phyloP scores from a whole-genome alignment of 2,113 vertebrate species.

The Genyomyrus donnyi region DNA sequence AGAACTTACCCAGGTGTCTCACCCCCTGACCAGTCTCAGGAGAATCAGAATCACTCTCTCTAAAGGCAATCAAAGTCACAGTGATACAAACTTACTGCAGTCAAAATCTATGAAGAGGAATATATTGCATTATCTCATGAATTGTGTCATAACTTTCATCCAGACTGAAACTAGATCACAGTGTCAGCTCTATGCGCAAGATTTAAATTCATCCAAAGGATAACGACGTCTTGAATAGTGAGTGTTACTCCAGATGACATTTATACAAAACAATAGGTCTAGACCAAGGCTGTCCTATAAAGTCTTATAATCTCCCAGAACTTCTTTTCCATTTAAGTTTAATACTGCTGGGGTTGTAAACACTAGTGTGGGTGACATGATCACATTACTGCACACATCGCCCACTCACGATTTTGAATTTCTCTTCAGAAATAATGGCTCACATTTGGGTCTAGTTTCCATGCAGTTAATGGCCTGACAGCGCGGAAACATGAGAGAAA shows the following conservation, averaged over 20 bases:
- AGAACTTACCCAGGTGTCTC: slow-evolving; percentile 3
- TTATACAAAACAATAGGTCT: neutral
- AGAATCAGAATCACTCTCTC: neutral
- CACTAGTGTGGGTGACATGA: neutral
- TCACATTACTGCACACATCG: neutral
- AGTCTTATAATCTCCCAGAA: neutral
- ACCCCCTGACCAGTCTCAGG: neutral
- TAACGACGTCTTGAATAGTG: neutral
- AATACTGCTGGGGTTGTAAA: neutral
- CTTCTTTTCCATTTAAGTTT: neutral
- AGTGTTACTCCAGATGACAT: neutral
- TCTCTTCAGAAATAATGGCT: neutral
- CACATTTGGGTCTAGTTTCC: neutral
- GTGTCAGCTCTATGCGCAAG: neutral
- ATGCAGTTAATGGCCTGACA: neutral
- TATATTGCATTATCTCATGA: neutral
- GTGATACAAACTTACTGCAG: neutral
- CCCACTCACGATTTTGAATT: neutral
- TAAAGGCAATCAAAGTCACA: neutral
- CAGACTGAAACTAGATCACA: neutral
- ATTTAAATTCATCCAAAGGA: neutral
- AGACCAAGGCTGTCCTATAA: neutral
- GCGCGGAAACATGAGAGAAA: neutral
- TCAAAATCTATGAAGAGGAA: neutral
- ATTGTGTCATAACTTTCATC: neutral